Evolutionary conservation across 2,888 invertebrate genomes (phyloP), one percentile per base, ranked within the genome.

Genomic region (Lithophane leautieri): DNA sequence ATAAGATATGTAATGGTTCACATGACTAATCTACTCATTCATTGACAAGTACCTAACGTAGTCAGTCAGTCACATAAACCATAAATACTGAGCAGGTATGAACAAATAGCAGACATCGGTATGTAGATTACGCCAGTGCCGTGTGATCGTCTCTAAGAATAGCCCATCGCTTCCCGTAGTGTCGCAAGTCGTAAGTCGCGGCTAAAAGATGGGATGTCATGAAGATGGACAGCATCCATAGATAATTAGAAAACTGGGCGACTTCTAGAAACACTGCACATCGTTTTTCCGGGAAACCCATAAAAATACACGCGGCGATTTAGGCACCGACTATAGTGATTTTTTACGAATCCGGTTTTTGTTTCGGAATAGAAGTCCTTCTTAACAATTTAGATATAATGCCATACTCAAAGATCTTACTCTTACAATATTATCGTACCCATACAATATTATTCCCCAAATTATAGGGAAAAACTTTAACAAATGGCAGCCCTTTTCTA

Each of bases 131-230:
- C 82, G 82, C 70, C 78, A 69, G 78, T 70, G 73, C 61, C 70
- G 77, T 85, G 78, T 76, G 85, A 83, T 83, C 77, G 61, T 9
- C 2, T 44, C 83, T 77, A 83, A 83, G 86, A 83, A 83, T 83
- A 83, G 73, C 63, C 61, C 54, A 62, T 47, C 70, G 82, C 82
- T 82, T 85, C 83, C 83, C 78, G 82, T 60, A 70, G 60, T 70
- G 85, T 69, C 76, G 82, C 62, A 75, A 81, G 72, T 70, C 81
- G 44, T 67, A 66, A 78, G 60, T 61, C 84, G 56, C 65, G n/a
- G 65, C 12, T 73, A 62, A 75, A 77, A 82, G 68, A 77, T 85
- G 60, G 67, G 54, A 34, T 82, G 86, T 85, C 85, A 70, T 76
- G 82, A 85, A 82, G 85, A 82, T 75, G 68, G 76, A 84, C 85